Evolutionary conservation across 2,113 vertebrate species (phyloP), one percentile per base, ranked within the genome.

Genomic region (Bos indicus): DNA sequence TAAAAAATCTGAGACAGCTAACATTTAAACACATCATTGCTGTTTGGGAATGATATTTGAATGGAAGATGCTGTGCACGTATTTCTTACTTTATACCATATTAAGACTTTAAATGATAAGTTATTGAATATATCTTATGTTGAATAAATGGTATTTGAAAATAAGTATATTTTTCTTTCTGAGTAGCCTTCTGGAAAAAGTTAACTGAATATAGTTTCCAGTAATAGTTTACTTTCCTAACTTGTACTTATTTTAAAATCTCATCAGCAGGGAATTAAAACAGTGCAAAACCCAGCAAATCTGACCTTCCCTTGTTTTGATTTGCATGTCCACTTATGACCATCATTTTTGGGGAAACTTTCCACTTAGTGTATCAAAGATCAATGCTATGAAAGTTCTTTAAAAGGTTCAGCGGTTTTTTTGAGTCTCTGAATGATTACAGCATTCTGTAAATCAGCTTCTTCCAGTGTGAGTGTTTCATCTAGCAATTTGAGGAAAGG

Each of bases 401-500:
- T 98, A 91, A 99, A 99, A 26, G 99, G 99, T 51, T 99, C 99
- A 1, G 98, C 97, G 80, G 98, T 99, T 98, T 98, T 99, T 91
- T 97, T 98, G 88, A 99, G 99, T 98, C 99, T 99, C 98, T 99
- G 99, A 96, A 99, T 99, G 85, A 99, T 99, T 62, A 99, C 99
- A 13, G 99, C 98, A 1, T 99, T 99, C 97, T 99, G 98, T 91
- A 99, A 82, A 90, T 99, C 98, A 0, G 99, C 99, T 98, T 99
- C 99, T 77, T 99, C 99, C 7, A 99, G 95, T 0, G 99, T 99
- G 62, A 99, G 98, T 0, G 99, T 98, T 96, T 99, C 99, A 0
- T 99, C 98, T 40, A 16, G 98, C 82, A 99, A 98, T 97, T 99
- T 99, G 90, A 97, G 98, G 90, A 98, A 98, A 0, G 99, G 99